Evolutionary conservation across 2,888 invertebrate genomes (phyloP).

Genomic region (Drosophila aldrichi): DNA sequence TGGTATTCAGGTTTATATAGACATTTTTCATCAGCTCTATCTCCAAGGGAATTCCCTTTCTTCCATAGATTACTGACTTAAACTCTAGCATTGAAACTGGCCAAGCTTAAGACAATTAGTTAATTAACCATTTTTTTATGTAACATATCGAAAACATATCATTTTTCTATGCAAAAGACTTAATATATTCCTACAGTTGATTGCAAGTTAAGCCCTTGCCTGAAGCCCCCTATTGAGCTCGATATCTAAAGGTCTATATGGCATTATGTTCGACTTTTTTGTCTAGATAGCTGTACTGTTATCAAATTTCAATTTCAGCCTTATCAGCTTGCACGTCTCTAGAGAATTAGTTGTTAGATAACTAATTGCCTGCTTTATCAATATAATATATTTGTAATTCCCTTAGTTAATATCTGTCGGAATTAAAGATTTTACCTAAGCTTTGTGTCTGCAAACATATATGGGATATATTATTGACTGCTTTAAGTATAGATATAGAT

Average conservation of each 20-base stretch:
- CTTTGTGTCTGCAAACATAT: background rate
- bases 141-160: background rate
- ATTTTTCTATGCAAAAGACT: background rate
- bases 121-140: background rate
- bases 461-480: background rate
- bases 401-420: background rate
- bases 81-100: too few relatives aligned
- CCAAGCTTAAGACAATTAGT: background rate
- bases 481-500: too few relatives aligned
- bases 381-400: constrained; percentile 3
- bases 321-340: background rate
- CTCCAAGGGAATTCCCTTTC: too few relatives aligned
- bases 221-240: background rate
- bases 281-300: background rate
- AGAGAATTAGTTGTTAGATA: background rate
- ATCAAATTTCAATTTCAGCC: background rate
- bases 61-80: too few relatives aligned
- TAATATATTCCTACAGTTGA: background rate
- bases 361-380: constrained; percentile 8
- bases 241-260: background rate
- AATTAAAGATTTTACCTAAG: background rate
- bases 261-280: background rate
- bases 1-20: too few relatives aligned
- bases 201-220: background rate
- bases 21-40: too few relatives aligned